Conservation (phyloP, 2,113 vertebrate species). For the Takifugu bimaculatus region DNA sequence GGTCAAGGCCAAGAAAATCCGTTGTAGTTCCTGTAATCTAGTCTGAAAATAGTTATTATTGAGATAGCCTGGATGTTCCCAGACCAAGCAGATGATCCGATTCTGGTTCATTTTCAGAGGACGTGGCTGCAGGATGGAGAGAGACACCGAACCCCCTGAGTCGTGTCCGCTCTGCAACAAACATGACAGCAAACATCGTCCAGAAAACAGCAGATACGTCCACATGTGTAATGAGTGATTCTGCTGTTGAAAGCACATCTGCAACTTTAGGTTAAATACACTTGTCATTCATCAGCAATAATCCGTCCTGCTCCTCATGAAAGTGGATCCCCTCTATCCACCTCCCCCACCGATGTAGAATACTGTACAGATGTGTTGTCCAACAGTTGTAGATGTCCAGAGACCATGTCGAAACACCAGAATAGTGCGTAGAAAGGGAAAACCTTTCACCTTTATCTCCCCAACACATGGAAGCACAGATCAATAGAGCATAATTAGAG, state of each 20-base stretch:
- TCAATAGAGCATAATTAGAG: conserved; percentile 4
- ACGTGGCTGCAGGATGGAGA: conserved; percentile 45
- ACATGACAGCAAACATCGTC: conserved; percentile 11
- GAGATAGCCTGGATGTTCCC: conserved; percentile 6
- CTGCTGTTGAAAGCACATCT: conserved; percentile 47
- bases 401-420: conserved; percentile 21
- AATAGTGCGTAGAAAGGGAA: conserved; percentile 27
- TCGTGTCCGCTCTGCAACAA: conserved; percentile 8
- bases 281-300: conserved; percentile 62
- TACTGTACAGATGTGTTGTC: conserved; percentile 58
- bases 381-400: conserved; percentile 42
- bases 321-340: conserved; percentile 49
- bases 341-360: conserved; percentile 50
- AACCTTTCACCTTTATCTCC: conserved; percentile 5
- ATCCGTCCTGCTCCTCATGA: conserved; percentile 25
- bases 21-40: conserved; percentile 8
- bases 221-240: conserved; percentile 31
- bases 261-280: conserved; percentile 38
- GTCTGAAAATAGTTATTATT: conserved; percentile 14
- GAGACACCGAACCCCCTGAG: conserved; percentile 14
- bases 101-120: conserved; percentile 24
- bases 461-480: conserved; percentile 36
- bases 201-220: conserved; percentile 16
- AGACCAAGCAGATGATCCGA: conserved; percentile 1
- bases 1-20: conserved; percentile 21